Evolutionary conservation across 2,888 invertebrate species (phyloP), one percentile per base, ranked within the genome.

Genomic region (Andrena flavipes): DNA sequence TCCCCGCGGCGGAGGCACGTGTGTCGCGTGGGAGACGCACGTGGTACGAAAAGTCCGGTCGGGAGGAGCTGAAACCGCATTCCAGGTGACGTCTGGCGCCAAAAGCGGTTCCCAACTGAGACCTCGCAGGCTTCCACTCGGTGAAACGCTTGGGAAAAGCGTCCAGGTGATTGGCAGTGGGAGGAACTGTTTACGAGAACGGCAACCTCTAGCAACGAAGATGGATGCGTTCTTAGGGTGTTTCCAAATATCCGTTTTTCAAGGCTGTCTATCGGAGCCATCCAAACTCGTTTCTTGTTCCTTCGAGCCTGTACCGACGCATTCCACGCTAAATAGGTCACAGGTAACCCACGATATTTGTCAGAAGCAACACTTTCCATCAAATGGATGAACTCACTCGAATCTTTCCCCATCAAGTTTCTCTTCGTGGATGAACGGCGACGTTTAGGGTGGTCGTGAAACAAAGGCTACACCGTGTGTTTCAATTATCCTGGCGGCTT

Each of bases 51-150:
- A 82, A 84, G 80, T 82, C 76, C 76, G 56, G 76, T 64, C 83
- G 84, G 85, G 87, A 89, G 89, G 89, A 91, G 89, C 90, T 87
- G 90, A 87, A 91, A 90, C 88, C 91, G 89, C 91, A 91, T 91
- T 91, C 91, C 91, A 89, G 87, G 89, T 90, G 90, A 90, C 90
- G 90, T 91, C 92, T 92, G 92, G 90, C 92, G 92, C 92, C 91
- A 91, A 89, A 90, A 91, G 91, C 85, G 91, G 88, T 91, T 90
- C 92, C 91, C 91, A 91, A 84, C 84, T 85, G 62, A 26, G 35
- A 10, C 51, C 13, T 29, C n/a, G 2, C 4, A 8, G 35, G 8
- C 3, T 49, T 10, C 7, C 26, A 16, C 29, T n/a, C 48, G 35
- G 51, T 49, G 56, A 29, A 48, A 51, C 70, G 30, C 8, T 13